phyloP scores from a whole-genome alignment of 2,113 vertebrate species.

The Jaculus jaculus region DNA sequence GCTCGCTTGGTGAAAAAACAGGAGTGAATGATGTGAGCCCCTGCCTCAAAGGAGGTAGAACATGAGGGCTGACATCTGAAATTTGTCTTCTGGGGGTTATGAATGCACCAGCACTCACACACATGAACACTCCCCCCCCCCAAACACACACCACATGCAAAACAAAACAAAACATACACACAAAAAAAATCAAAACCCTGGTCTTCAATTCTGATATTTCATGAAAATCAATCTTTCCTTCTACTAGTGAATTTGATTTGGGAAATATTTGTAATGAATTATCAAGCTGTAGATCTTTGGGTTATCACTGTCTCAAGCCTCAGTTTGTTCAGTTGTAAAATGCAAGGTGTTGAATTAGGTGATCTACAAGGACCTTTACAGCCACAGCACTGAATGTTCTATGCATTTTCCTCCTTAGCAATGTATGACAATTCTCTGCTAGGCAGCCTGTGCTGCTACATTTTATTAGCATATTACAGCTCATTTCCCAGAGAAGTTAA shows the following conservation, averaged over 20 bases:
- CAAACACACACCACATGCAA: too few species aligned
- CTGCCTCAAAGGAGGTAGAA: too few species aligned
- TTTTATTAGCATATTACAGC: conserved; percentile 60
- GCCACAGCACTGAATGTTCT: not conserved
- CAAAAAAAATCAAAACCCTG: too few species aligned
- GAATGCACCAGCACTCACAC: too few species aligned
- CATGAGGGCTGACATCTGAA: too few species aligned
- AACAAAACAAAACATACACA: too few species aligned
- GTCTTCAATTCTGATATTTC: too few species aligned
- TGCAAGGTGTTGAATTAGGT: conserved; percentile 39
- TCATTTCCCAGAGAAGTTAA: conserved; percentile 56
- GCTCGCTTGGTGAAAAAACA: too few species aligned
- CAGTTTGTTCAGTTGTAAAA: conserved; percentile 38
- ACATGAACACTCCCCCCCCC: too few species aligned
- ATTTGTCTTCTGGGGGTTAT: too few species aligned
- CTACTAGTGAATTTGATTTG: conserved; percentile 31
- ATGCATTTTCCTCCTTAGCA: conserved; percentile 48
- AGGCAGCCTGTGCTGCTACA: conserved; percentile 54
- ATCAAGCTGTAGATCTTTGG: not conserved
- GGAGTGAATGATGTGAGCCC: too few species aligned
- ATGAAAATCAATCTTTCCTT: not conserved
- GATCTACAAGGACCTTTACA: conserved; percentile 39
- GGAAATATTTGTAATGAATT: not conserved
- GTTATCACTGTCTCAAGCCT: not conserved
- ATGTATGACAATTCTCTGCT: conserved; percentile 58